A percentile compares a stretch with the other conserved stretches of the same genome.
Evolutionary conservation across 2,888 invertebrate genomes (phyloP).

Genomic region (Acanthopleura granulata): DNA sequence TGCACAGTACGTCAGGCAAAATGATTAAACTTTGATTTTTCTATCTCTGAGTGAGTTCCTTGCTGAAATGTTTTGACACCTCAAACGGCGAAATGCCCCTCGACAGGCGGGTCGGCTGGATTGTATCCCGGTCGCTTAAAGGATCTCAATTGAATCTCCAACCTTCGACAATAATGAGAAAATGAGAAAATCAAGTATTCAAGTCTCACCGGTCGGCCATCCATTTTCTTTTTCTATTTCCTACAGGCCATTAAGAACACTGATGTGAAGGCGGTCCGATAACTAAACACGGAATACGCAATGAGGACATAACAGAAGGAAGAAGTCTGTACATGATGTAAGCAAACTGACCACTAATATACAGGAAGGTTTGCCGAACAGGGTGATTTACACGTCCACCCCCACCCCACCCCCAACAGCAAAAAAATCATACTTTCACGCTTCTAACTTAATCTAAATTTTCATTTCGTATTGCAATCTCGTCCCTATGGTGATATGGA

Average conservation of each 20-base stretch:
- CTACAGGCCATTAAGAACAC: constrained; percentile 12
- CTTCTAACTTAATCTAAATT: too few species aligned
- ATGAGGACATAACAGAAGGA: background rate
- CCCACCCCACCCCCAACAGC: too few species aligned
- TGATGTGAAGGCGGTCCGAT: constrained; percentile 2
- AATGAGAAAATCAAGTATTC: constrained; percentile 19
- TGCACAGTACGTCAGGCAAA: constrained; percentile 9
- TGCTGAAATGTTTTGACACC: constrained; percentile 15
- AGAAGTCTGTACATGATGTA: background rate
- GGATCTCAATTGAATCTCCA: constrained; percentile 15
- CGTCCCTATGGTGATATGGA: too few species aligned
- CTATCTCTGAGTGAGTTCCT: constrained; percentile 16
- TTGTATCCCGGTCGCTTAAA: constrained; percentile 17
- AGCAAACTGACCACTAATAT: background rate
- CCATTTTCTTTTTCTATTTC: constrained; percentile 19
- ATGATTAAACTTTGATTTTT: constrained; percentile 19
- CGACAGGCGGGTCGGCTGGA: background rate
- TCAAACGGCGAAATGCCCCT: constrained; percentile 4
- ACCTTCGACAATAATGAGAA: background rate
- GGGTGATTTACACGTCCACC: too few species aligned
- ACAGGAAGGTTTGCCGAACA: too few species aligned
- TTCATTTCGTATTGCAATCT: too few species aligned
- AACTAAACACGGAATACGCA: constrained; percentile 3
- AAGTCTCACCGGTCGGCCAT: constrained; percentile 13
- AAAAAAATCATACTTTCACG: too few species aligned